Evolutionary conservation across 1,140 invertebrate species (phyloP), one percentile per base, ranked within the genome.

Genomic region (Bombus confusus): DNA sequence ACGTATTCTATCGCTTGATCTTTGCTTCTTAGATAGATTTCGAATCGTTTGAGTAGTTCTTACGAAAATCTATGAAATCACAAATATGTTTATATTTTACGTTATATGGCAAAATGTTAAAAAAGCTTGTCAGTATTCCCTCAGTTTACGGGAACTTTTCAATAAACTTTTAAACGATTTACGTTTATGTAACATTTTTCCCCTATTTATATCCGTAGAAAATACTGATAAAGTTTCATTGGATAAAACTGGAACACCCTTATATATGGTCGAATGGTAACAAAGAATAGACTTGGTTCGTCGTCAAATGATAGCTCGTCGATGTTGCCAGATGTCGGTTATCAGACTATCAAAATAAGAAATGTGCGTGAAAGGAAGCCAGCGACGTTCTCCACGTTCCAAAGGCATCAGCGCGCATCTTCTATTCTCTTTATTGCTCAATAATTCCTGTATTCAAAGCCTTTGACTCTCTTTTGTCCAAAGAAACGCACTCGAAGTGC

Each of bases 391-490:
- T 34, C 2, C 28, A 2, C 13, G 41, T 39, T 18, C 18, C 37
- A 71, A 28, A 34, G 22, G 13, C 71, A 37, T 1, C 39, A 22
- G 3, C 31, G 8, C 8, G 12, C 13, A n/a, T 28, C 22, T 12
- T 34, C n/a, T n/a, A 3, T 68, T 12, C 66, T 41, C 22, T 85
- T 80, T 85, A 73, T 72, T 80, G 68, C 68, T 62, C 41, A 73
- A 73, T 80, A 80, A 85, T 64, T 85, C 52, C 37, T 15, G 75
- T 37, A 47, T 52, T 52, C 59, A 52, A 52, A 68, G 73, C 13
- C 18, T 31, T 52, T 4, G 12, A 4, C 0, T 13, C 8, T 39
- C 47, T 9, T 18, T 3, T 59, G 28, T 13, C 2, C 25, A 22
- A 34, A 12, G 41, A 13, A 25, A 18, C 6, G 74, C 39, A 47